Percentiles rank a stretch among this genome's conserved stretches.
Evolutionary conservation across 2,888 invertebrate species (phyloP).

Genomic region (Gymnosoma rotundatum): DNA sequence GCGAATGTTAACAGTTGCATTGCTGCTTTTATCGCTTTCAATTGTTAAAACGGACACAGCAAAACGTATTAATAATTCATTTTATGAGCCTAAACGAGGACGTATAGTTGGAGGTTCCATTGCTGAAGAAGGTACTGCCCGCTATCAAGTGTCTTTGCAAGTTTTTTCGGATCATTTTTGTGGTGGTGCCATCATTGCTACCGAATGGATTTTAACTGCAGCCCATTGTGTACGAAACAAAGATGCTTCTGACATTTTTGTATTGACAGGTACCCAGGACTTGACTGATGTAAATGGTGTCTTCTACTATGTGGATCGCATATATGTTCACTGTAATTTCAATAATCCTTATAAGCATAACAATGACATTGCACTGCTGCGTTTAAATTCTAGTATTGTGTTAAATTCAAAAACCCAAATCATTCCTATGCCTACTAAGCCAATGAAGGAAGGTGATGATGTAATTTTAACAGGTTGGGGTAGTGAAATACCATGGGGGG

Average conservation of each 20-base stretch:
- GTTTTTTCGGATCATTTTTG: no score
- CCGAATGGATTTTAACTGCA: slow-evolving; percentile 73
- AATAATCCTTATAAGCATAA: no score
- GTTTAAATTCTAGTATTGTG: slow-evolving; percentile 83
- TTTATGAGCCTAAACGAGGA: no score
- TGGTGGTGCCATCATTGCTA: no score
- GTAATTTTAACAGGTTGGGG: slow-evolving; percentile 86
- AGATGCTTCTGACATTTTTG: slow-evolving; percentile 70
- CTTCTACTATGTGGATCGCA: slow-evolving; percentile 71
- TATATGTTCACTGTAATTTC: slow-evolving; percentile 76
- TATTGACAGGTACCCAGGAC: slow-evolving; percentile 38
- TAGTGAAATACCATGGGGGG: slow-evolving; percentile 81
- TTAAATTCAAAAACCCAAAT: slow-evolving; percentile 78
- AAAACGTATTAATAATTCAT: background rate
- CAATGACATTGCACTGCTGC: slow-evolving; percentile 82
- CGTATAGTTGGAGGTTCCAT: slow-evolving; percentile 74
- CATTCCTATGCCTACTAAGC: slow-evolving; percentile 83
- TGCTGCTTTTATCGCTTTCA: background rate
- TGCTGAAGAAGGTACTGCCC: slow-evolving; percentile 74
- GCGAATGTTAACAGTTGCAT: no score
- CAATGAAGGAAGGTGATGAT: slow-evolving; percentile 83
- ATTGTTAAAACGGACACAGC: background rate
- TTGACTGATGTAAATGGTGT: slow-evolving; percentile 70
- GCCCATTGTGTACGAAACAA: slow-evolving; percentile 76
- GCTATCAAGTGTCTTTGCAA: slow-evolving; percentile 74